Base-by-base conservation (phyloP, 2,888 invertebrate species). In the Philaethria dido region DNA sequence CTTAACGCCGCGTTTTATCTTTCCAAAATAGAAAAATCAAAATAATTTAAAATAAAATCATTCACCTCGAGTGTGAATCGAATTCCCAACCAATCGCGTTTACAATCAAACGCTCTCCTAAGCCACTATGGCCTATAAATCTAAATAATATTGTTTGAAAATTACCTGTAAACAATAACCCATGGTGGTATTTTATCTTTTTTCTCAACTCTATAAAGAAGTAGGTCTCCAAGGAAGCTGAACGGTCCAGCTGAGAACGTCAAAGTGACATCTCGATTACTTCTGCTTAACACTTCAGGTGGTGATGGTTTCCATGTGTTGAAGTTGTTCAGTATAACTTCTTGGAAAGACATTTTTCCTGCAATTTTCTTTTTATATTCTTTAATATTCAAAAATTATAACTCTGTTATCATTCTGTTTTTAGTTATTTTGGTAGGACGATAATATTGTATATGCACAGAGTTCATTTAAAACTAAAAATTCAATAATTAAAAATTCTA, bases 151-250 rank as follows among this genome's bases (percentile, higher is more conserved):
- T 8, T 8, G 9, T 36, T 2, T 36, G 4, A 36, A 54, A 11
- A 11, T n/a, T 66, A 89, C 92, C 89, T 83, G 67, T 93, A 93
- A 0, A 88, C 87, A 0, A 83, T 75, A 0, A 80, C 72, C 93
- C 93, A 93, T 0, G 83, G 79, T 0, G 92, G 92, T 5, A 91
- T 77, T 73, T 90, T 89, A 39, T 88, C 82, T 39, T 85, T 84
- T 70, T 82, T 86, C 75, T 92, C 86, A 1, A 93, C 57, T n/a
- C 75, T 75, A 64, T 82, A 92, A 2, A 92, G 62, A 22, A 92
- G 73, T 25, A 78, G 75, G 0, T 79, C 76, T 0, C 64, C 59
- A 0, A 89, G 74, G 71, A 88, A 88, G 0, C 68, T 68, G 65
- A 86, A 89, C 0, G 76, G 78, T 2, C 79, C 79, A 0, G 73